Base-by-base conservation (phyloP, 2,888 invertebrate species). In the Eretmocerus hayati region DNA sequence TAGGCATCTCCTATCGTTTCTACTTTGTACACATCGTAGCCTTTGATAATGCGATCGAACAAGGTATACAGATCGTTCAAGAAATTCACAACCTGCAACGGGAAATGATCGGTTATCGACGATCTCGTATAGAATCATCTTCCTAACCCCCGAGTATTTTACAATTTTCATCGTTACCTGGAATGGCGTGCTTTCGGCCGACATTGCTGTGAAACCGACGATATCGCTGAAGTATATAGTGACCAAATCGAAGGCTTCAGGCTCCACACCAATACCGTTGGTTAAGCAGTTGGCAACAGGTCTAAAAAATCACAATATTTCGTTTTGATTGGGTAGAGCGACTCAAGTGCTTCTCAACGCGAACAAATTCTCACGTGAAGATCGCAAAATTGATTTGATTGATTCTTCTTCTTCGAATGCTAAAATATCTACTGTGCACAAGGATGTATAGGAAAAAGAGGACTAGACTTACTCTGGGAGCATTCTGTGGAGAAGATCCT, bases 211-310 rank as follows among this genome's bases (percentile, higher is more conserved):
- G 74, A 95, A 95, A 57, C 95, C 95, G 56, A 94, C 94, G 72
- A 95, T 95, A 72, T 95, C 95, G 67, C 93, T 93, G 75, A 95
- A 95, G 77, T 94, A 95, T 63, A 95, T 94, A 36, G 94, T 95
- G 56, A 94, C 94, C 56, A 85, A 81, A 74, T 92, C 90, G 72
- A 90, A 94, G 5, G 90, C 87, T 72, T 94, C 94, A 2, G 94
- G 94, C 69, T 90, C 89, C 8, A 94, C 90, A 26, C 90, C 90
- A 63, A 86, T 85, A 39, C 93, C 93, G 62, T 81, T 83, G 45
- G 93, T 90, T 59, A 94, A 76, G 61, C 87, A 85, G 62, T 84
- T 83, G 45, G 94, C 93, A 55, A 93, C 93, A 22, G 90, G 85
- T 72, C 87, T 87, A 72, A 23, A 77, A 77, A 30, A 37, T 13